Evolutionary conservation across 2,113 vertebrate genomes (phyloP).

Genomic region (Serinus canaria): DNA sequence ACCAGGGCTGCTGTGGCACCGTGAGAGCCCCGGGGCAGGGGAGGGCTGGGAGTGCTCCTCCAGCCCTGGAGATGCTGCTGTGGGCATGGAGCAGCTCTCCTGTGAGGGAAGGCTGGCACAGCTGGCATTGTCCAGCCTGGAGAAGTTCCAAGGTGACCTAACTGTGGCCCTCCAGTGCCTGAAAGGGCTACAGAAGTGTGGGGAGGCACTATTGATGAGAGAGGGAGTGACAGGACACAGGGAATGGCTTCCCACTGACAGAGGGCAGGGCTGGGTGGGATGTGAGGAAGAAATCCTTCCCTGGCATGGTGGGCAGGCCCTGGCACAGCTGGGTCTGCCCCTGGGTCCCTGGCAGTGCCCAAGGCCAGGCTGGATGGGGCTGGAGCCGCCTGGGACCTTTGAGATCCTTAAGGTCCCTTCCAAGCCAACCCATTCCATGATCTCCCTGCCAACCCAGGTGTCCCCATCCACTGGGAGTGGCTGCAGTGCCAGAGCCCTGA

Average conservation of each 20-base stretch:
- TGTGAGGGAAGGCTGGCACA: background rate
- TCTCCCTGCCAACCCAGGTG: background rate
- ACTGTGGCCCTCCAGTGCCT: background rate
- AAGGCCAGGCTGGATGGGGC: fast-evolving
- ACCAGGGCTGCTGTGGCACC: background rate
- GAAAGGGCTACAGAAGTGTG: background rate
- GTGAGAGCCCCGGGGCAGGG: background rate
- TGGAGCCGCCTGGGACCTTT: background rate
- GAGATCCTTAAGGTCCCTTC: background rate
- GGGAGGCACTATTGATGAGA: background rate
- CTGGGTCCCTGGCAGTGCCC: background rate
- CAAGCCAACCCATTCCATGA: background rate
- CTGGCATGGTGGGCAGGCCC: background rate
- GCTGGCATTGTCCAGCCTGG: background rate
- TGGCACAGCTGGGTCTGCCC: background rate
- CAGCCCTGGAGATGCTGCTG: background rate
- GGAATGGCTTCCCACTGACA: background rate
- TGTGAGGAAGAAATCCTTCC: fast-evolving
- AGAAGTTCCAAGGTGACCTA: background rate
- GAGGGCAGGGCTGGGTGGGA: background rate
- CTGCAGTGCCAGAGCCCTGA: background rate
- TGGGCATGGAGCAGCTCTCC: background rate
- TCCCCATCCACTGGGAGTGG: background rate
- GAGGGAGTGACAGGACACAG: background rate
- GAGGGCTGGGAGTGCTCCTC: background rate